Percentiles rank a stretch among this genome's conserved stretches.
These are phyloP conservation scores for Spodoptera picta DNA, from an alignment of 2,888 invertebrate species.

Conservation along the genomic window DNA sequence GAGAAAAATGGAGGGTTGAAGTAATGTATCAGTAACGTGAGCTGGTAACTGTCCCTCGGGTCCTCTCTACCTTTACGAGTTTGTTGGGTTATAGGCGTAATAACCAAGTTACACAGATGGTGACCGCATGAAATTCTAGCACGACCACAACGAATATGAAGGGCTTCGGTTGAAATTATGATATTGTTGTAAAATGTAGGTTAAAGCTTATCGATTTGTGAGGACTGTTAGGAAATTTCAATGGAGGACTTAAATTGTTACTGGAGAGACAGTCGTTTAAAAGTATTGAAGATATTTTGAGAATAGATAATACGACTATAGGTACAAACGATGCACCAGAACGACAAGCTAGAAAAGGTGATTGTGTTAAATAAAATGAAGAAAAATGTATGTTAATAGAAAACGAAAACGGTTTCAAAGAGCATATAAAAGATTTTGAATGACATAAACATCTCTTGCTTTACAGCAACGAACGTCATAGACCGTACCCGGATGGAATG, in stretches of 20 bases:
- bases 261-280: too few species aligned
- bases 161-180: neutral
- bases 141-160: conserved; percentile 5
- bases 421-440: conserved; percentile 34
- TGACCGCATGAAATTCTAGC: conserved; percentile 32
- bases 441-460: conserved; percentile 32
- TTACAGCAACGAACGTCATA: conserved; percentile 30
- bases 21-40: conserved; percentile 8
- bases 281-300: too few species aligned
- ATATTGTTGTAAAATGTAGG: too few species aligned
- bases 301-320: too few species aligned
- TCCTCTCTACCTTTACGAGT: conserved; percentile 10
- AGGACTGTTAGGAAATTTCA: too few species aligned
- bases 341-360: too few species aligned
- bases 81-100: conserved; percentile 20
- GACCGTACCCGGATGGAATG: conserved; percentile 13
- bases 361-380: too few species aligned
- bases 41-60: conserved; percentile 31
- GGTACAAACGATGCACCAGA: too few species aligned
- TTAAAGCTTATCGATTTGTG: too few species aligned
- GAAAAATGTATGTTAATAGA: too few species aligned
- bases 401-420: too few species aligned
- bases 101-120: conserved; percentile 36
- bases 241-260: too few species aligned
- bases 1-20: conserved; percentile 22